These are phyloP conservation scores for Cyphomyrus plagiostoma DNA, from an alignment of 2,113 vertebrate genomes.

Conservation along the genomic window DNA sequence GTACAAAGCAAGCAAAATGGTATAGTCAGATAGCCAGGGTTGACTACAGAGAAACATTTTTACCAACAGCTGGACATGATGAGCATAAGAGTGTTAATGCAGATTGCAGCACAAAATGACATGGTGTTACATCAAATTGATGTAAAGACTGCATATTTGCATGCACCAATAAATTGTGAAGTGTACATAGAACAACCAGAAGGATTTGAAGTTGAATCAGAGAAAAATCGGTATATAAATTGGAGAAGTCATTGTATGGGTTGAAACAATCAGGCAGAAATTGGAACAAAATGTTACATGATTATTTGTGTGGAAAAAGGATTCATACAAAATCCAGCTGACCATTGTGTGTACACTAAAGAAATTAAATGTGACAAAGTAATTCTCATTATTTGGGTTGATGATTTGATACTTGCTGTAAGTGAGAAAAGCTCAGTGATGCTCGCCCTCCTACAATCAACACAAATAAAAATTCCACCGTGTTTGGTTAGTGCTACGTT, in stretches of 20 bases:
- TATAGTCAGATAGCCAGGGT: conserved; percentile 18
- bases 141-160: conserved; percentile 31
- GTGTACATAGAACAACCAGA: conserved; percentile 26
- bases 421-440: too few species aligned
- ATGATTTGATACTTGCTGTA: too few species aligned
- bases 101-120: conserved; percentile 16
- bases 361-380: too few species aligned
- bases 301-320: too few species aligned
- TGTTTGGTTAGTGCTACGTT: too few species aligned
- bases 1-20: conserved; percentile 27
- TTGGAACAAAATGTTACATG: too few species aligned
- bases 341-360: too few species aligned
- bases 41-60: conserved; percentile 20
- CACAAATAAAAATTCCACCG: too few species aligned
- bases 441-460: too few species aligned
- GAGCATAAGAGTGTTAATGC: conserved; percentile 16
- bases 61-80: conserved; percentile 19
- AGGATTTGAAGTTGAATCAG: conserved; percentile 17
- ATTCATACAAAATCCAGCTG: too few species aligned
- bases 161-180: conserved; percentile 26
- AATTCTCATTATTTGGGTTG: too few species aligned
- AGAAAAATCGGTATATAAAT: conserved; percentile 11
- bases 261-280: too few species aligned
- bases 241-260: neutral
- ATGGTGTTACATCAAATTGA: conserved; percentile 29